Conservation (phyloP, 2,888 invertebrate genomes). For the Harpalus rufipes region DNA sequence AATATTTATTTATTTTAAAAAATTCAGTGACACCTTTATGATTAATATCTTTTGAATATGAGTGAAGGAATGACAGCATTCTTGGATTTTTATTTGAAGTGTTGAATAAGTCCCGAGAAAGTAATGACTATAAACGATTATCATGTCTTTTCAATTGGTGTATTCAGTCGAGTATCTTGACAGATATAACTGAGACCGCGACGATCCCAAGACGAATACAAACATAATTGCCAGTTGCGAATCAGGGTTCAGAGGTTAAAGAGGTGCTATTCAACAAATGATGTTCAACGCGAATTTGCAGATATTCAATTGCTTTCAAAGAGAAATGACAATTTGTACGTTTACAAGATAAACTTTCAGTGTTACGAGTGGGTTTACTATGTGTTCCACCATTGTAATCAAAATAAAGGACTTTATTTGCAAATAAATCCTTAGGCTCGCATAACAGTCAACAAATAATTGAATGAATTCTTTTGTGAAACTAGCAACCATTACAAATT, state of each 20-base stretch:
- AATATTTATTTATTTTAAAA: no score
- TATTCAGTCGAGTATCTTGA: constrained; percentile 44
- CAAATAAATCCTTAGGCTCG: neutral
- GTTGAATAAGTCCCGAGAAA: constrained; percentile 6
- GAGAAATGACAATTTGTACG: constrained; percentile 29
- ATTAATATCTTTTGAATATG: constrained; percentile 13
- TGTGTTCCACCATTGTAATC: neutral
- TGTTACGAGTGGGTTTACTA: neutral
- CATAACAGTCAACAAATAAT: neutral
- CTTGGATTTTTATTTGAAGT: neutral
- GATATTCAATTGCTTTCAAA: constrained; percentile 47
- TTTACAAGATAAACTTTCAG: constrained; percentile 4
- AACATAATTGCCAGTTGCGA: constrained; percentile 58
- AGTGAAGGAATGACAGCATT: neutral
- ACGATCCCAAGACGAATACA: constrained; percentile 31
- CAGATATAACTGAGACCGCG: constrained; percentile 43
- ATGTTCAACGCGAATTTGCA: constrained; percentile 42
- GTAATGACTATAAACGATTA: constrained; percentile 38
- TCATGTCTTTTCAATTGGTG: constrained; percentile 50
- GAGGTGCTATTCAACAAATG: constrained; percentile 53
- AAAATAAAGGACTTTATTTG: constrained; percentile 3
- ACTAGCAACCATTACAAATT: neutral
- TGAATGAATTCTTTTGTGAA: neutral
- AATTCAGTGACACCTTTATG: neutral
- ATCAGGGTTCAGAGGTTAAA: constrained; percentile 49